Percentiles rank a stretch among this genome's conserved stretches.
These are phyloP conservation scores for Eublepharis macularius DNA, from an alignment of 2,113 vertebrate species.

Conservation along the genomic window DNA sequence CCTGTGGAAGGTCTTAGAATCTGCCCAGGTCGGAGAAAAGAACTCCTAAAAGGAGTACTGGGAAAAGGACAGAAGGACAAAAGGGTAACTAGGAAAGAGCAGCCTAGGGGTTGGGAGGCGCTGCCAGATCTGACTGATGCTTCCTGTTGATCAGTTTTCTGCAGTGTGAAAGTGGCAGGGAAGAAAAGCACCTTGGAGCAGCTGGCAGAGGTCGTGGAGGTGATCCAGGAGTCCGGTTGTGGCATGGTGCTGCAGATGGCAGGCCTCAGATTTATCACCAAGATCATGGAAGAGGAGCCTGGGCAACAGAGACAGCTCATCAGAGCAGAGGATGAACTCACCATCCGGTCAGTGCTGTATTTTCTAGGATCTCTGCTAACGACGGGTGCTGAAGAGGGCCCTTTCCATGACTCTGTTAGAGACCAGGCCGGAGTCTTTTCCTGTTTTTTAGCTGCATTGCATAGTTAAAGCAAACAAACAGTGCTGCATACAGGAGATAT, in stretches of 20 bases:
- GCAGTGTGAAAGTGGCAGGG: constrained; percentile 68
- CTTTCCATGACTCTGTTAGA: background rate
- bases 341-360: constrained; percentile 66
- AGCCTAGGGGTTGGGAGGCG: background rate
- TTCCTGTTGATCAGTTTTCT: constrained; percentile 68
- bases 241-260: constrained; percentile 77
- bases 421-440: background rate
- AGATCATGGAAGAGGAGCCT: constrained; percentile 80
- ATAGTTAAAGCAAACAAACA: background rate
- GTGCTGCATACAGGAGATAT: background rate
- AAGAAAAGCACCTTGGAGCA: constrained; percentile 77
- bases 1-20: background rate
- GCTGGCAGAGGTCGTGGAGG: constrained; percentile 75
- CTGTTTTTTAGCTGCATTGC: background rate
- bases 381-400: background rate
- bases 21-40: too few relatives aligned
- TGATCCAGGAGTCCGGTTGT: constrained; percentile 76
- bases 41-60: background rate
- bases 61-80: background rate
- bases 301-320: constrained; percentile 26
- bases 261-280: constrained; percentile 75
- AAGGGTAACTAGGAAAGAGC: background rate
- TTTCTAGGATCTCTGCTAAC: constrained; percentile 20
- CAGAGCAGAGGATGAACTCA: constrained; percentile 16
- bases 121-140: background rate